phyloP scores from a whole-genome alignment of 2,888 invertebrate genomes.

The Cerastis rubricosa region DNA sequence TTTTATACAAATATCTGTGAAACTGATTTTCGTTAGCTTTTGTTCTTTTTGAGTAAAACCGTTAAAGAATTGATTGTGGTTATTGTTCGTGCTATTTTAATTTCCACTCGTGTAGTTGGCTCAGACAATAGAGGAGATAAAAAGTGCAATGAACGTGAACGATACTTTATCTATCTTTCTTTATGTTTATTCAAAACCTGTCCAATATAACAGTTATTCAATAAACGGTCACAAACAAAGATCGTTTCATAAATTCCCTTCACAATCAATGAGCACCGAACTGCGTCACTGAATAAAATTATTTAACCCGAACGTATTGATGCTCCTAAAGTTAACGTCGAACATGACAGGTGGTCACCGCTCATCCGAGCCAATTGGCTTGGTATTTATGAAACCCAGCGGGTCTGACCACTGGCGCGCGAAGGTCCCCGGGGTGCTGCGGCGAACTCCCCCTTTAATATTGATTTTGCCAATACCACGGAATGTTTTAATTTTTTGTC shows the following conservation, averaged over 20 bases:
- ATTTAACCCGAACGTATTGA: conserved; percentile 39
- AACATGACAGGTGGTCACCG: conserved; percentile 48
- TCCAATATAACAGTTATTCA: conserved; percentile 8
- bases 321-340: conserved; percentile 46
- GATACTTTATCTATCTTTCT: conserved; percentile 6
- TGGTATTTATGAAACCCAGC: conserved; percentile 60
- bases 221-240: conserved; percentile 43
- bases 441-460: conserved; percentile 69
- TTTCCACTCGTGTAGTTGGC: conserved; percentile 15
- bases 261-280: conserved; percentile 34
- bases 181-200: conserved; percentile 4
- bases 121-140: conserved; percentile 26
- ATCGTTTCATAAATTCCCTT: conserved; percentile 21
- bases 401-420: conserved; percentile 63
- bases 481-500: conserved; percentile 74
- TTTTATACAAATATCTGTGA: conserved; percentile 61
- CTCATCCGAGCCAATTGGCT: conserved; percentile 63
- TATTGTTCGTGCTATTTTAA: conserved; percentile 32
- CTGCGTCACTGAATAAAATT: conserved; percentile 46
- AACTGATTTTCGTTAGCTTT: conserved; percentile 60
- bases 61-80: conserved; percentile 32
- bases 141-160: conserved; percentile 20
- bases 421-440: conserved; percentile 62
- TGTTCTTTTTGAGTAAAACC: conserved; percentile 39
- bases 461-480: conserved; percentile 73